phyloP scores from a whole-genome alignment of 2,888 invertebrate species.

The Plebejus argus region DNA sequence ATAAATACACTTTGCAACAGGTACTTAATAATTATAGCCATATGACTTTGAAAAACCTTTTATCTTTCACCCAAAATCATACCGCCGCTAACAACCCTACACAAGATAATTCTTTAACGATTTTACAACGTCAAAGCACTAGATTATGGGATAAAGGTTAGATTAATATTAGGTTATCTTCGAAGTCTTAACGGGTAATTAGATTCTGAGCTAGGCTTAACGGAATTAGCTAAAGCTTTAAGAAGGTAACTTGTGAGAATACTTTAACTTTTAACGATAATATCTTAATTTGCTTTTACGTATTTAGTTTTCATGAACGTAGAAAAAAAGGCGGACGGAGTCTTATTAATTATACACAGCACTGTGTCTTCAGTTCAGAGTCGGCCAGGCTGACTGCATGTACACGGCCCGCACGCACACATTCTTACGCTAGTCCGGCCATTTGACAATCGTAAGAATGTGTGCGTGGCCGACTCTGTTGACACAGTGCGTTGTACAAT shows the following conservation, averaged over 20 bases:
- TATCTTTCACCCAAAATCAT: not conserved
- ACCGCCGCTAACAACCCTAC: not conserved
- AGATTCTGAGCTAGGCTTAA: not conserved
- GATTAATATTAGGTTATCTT: conserved; percentile 5
- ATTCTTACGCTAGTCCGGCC: no score
- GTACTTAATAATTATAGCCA: not conserved
- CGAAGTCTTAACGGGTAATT: conserved; percentile 8
- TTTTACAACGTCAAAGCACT: conserved; percentile 6
- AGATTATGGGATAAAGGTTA: conserved; percentile 15
- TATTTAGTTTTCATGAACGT: no score
- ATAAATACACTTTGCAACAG: no score
- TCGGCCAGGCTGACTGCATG: no score
- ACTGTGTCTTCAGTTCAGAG: no score
- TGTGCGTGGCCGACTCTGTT: no score
- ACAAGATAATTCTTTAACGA: not conserved
- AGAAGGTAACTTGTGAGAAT: not conserved
- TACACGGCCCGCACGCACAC: no score
- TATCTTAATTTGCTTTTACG: not conserved
- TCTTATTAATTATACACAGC: no score
- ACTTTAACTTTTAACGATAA: not conserved
- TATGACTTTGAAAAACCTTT: not conserved
- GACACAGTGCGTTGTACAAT: no score
- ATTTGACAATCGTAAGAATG: no score
- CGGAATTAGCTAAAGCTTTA: not conserved
- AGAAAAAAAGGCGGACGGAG: no score